A percentile compares a stretch with the other conserved stretches of the same genome.
phyloP scores from a whole-genome alignment of 2,888 invertebrate species.

The Drosophila maculinotata region DNA sequence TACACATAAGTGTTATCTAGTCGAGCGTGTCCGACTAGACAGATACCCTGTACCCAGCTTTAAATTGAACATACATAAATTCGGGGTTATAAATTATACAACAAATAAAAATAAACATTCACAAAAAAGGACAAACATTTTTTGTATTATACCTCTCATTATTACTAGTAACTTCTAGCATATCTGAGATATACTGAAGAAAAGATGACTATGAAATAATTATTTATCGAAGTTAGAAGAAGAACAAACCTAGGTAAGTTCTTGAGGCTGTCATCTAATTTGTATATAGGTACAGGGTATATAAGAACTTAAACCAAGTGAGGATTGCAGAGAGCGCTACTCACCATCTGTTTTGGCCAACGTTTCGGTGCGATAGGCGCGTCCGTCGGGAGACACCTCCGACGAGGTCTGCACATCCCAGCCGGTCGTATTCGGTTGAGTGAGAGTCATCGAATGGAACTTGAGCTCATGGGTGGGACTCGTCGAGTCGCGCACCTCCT shows the following conservation, averaged over 20 bases:
- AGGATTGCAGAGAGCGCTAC: slow-evolving; percentile 32
- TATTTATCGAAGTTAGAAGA: too few species aligned
- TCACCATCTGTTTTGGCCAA: slow-evolving; percentile 88
- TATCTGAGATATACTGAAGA: too few species aligned
- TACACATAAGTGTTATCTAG: slow-evolving; percentile 6
- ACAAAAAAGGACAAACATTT: too few species aligned
- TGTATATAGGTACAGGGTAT: background rate
- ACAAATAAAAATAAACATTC: too few species aligned
- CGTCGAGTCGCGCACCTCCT: slow-evolving; percentile 92
- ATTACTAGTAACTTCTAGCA: too few species aligned
- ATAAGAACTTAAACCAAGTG: too few species aligned
- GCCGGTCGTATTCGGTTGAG: slow-evolving; percentile 86
- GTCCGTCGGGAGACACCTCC: slow-evolving; percentile 88
- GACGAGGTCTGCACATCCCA: slow-evolving; percentile 89
- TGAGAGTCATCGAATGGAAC: slow-evolving; percentile 81
- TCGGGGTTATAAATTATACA: too few species aligned
- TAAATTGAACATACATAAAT: background rate
- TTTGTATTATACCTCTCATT: too few species aligned
- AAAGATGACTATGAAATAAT: too few species aligned
- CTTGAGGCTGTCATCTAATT: slow-evolving; percentile 5
- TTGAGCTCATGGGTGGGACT: slow-evolving; percentile 88
- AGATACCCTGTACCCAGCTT: slow-evolving; percentile 14
- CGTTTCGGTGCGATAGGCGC: slow-evolving; percentile 87
- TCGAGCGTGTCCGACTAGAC: slow-evolving; percentile 19
- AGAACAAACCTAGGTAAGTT: too few species aligned